Evolutionary conservation across 2,113 vertebrate genomes (phyloP).

Genomic region (Gambusia affinis): DNA sequence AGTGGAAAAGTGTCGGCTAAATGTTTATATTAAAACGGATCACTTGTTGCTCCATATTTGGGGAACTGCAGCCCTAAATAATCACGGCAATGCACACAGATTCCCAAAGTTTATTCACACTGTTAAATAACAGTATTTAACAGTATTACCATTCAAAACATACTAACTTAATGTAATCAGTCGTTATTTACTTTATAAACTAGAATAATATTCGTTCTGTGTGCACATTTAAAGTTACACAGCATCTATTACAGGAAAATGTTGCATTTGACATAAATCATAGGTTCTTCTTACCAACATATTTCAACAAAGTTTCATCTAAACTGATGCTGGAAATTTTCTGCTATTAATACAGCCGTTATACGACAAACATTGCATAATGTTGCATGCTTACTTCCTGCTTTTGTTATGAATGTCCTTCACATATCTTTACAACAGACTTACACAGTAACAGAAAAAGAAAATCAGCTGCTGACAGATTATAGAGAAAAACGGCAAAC

Average conservation of each 20-base stretch:
- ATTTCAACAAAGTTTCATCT: constrained; percentile 8
- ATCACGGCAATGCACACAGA: no score
- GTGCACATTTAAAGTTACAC: constrained; percentile 27
- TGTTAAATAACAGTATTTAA: no score
- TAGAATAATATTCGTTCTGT: neutral
- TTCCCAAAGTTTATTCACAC: no score
- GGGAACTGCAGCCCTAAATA: no score
- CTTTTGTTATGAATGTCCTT: neutral
- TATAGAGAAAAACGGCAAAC: neutral
- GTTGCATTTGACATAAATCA: constrained; percentile 1
- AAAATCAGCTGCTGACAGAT: neutral
- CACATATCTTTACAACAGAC: neutral
- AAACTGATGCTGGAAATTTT: neutral
- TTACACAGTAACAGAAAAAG: neutral
- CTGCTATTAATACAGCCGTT: neutral
- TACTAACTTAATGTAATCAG: constrained; percentile 15
- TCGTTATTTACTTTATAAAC: constrained; percentile 27
- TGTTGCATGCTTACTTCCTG: neutral
- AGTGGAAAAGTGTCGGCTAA: no score
- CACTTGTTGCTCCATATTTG: no score
- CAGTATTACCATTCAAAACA: no score
- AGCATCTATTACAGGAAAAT: constrained; percentile 1
- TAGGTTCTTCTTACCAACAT: neutral
- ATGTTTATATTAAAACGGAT: no score
- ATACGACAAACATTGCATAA: neutral